phyloP scores from a whole-genome alignment of 2,888 invertebrate species.

The Athalia rosae region DNA sequence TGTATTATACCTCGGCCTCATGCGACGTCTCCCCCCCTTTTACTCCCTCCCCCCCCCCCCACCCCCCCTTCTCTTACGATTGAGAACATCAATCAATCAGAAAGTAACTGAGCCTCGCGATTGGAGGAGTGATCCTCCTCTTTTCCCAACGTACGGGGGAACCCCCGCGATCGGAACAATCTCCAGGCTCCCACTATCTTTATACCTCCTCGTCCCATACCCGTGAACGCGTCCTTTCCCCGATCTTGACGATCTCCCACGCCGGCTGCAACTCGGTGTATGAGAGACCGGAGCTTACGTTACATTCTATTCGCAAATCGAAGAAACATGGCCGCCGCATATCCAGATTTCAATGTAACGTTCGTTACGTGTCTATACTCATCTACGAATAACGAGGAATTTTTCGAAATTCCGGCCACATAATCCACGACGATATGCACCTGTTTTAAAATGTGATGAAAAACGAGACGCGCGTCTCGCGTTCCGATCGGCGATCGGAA shows the following conservation, averaged over 20 bases:
- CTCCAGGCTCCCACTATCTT: slow-evolving; percentile 27
- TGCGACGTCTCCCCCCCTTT: background rate
- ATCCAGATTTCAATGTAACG: background rate
- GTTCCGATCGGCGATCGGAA: too few relatives aligned
- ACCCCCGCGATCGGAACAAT: slow-evolving; percentile 29
- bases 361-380: too few relatives aligned
- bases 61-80: background rate
- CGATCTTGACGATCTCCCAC: slow-evolving; percentile 33
- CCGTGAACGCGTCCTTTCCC: slow-evolving; percentile 2
- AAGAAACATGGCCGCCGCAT: slow-evolving; percentile 29
- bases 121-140: slow-evolving; percentile 32
- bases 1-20: too few relatives aligned
- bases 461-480: too few relatives aligned
- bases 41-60: background rate
- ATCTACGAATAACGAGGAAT: too few relatives aligned
- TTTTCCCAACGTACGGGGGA: background rate
- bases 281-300: background rate
- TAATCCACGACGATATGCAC: too few relatives aligned
- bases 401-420: too few relatives aligned
- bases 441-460: too few relatives aligned
- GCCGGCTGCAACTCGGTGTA: background rate
- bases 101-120: slow-evolving; percentile 1
- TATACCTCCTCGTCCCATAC: background rate
- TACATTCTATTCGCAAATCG: slow-evolving; percentile 15
- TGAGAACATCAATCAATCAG: slow-evolving; percentile 32